Base-by-base conservation (phyloP, 2,797 vertebrate species). In the Alexandromys oeconomus region DNA sequence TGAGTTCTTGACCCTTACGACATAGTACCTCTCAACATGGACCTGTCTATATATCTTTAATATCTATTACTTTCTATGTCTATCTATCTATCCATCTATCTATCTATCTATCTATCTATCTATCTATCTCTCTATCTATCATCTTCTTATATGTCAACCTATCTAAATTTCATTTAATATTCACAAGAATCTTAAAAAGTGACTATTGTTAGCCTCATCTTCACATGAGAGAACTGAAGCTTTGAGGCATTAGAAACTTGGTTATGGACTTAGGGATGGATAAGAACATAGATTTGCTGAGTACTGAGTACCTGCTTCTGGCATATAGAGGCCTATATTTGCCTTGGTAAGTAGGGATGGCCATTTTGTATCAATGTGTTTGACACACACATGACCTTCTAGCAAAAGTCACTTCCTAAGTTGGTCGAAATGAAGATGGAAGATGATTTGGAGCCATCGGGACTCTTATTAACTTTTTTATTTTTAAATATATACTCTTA, bases 1-100 rank as follows among this genome's bases (percentile, higher is more conserved):
- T 92, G 73, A 92, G 10, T 59, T 90, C 43, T 87, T 93, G 54
- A 87, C 19, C 59, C 92, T 88, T 77, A 97, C 85, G 46, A 94
- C 51, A 77, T 15, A 82, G 37, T 85, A 81, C 13, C 7, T 88
- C 54, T 95, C 61, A 94, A 57, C 21, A 84, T 57, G n/a, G 3
- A 43, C 79, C 73, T 94, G 7, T 57, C 21, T 81, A n/a, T 40
- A 51, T 51, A 71, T 19, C 43, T 78, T 40, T 88, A 61, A 25
- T 73, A 90, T 84, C 13, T 88, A 2, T 69, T 34, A 76, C 59
- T 63, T 46, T 87, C 65, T 73, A 27, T 86, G 67, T 31, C 40
- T 84, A 34, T 85, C 31, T 85, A 89, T 69, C n/a, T 85, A 85
- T 74, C n/a, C n/a, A n/a, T n/a, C n/a, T 85, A 89, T 74, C n/a